Conservation (phyloP, 2,113 vertebrate species). For the Lathamus discolor region DNA sequence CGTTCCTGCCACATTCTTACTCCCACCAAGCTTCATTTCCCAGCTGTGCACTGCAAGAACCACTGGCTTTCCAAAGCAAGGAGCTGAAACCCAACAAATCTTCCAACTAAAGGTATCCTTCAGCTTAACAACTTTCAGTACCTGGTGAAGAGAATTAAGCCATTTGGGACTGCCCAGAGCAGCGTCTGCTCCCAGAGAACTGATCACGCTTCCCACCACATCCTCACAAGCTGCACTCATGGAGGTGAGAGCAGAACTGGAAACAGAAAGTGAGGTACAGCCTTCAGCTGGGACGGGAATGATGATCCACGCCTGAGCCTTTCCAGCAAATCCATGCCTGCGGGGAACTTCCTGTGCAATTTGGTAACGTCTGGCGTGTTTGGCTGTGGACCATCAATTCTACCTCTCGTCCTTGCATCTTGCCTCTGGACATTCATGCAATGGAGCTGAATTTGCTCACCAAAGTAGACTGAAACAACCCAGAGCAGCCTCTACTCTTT, state of each 20-base stretch:
- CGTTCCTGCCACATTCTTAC: not conserved
- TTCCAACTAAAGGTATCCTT: not conserved
- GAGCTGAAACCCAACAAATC: rapidly evolving
- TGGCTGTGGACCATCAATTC: not conserved
- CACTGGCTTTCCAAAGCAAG: rapidly evolving
- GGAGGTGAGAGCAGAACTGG: rapidly evolving
- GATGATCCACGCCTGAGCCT: not conserved
- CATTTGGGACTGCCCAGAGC: not conserved
- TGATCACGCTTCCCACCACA: rapidly evolving
- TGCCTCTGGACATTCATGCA: rapidly evolving
- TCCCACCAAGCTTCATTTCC: not conserved
- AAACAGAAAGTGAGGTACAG: rapidly evolving
- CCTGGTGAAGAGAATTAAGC: not conserved
- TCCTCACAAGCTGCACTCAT: rapidly evolving
- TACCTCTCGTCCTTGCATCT: not conserved
- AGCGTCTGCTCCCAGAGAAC: rapidly evolving
- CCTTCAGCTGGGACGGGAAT: rapidly evolving
- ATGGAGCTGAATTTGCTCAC: not conserved
- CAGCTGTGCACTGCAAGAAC: not conserved
- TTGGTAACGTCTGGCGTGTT: rapidly evolving
- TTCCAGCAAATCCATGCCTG: not conserved
- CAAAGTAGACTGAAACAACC: not conserved
- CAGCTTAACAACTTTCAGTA: not conserved
- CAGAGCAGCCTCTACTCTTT: not conserved
- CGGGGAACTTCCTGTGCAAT: not conserved